A percentile compares a stretch with the other conserved stretches of the same genome.
Evolutionary conservation across 1,140 invertebrate species (phyloP).

Genomic region (Phocides pigmalion): DNA sequence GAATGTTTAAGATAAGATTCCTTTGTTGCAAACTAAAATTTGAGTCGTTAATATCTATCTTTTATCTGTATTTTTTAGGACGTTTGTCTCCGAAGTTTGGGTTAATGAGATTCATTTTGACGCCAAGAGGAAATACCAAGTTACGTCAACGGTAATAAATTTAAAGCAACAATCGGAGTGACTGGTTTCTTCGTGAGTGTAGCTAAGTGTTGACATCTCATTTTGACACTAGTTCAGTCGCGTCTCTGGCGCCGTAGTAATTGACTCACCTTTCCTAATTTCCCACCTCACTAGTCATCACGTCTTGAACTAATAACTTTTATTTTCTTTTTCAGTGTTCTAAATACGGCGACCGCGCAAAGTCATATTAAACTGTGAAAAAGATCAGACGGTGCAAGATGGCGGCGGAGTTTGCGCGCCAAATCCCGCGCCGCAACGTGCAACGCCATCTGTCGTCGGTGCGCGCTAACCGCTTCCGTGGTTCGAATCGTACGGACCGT

Average conservation of each 20-base stretch:
- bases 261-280: constrained; percentile 65
- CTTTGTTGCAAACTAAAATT: not conserved
- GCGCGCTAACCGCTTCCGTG: constrained; percentile 50
- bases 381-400: constrained; percentile 66
- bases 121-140: constrained; percentile 8
- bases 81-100: constrained; percentile 3
- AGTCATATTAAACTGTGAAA: constrained; percentile 67
- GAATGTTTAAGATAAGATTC: constrained; percentile 5
- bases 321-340: constrained; percentile 74
- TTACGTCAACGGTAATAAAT: constrained; percentile 23
- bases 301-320: constrained; percentile 53
- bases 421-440: constrained; percentile 50
- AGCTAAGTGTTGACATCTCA: constrained; percentile 53
- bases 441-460: constrained; percentile 59
- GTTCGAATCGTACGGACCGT: constrained; percentile 58
- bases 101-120: not conserved
- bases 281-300: constrained; percentile 40
- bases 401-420: constrained; percentile 64
- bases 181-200: no score
- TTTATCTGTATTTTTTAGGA: not conserved
- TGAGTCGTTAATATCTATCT: not conserved
- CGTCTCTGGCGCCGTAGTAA: constrained; percentile 55
- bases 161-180: constrained; percentile 20
- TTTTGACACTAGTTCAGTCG: constrained; percentile 48
- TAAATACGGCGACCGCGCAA: constrained; percentile 56